Evolutionary conservation across 1,140 invertebrate genomes (phyloP).

Genomic region (Dolichoris vasculosae): DNA sequence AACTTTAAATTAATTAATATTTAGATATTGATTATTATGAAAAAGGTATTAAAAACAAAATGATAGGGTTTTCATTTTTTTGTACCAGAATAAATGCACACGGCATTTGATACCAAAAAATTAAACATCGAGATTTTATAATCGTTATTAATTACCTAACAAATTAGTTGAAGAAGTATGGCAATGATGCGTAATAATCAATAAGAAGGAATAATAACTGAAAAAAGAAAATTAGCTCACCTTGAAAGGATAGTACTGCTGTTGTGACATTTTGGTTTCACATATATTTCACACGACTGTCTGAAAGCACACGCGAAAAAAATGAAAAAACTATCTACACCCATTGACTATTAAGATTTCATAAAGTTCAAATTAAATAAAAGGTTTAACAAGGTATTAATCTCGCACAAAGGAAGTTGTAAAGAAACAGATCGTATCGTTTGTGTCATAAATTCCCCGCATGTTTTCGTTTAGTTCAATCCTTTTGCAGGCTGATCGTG

Average conservation of each 20-base stretch:
- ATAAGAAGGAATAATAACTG: conserved; percentile 48
- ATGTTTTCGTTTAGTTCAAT: neutral
- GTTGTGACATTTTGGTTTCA: conserved; percentile 62
- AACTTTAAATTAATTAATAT: too few species aligned
- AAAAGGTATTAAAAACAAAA: too few species aligned
- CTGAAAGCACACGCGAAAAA: conserved; percentile 21
- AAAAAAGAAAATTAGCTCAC: conserved; percentile 55
- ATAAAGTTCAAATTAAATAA: neutral
- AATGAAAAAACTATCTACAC: conserved; percentile 7
- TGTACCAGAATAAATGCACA: too few species aligned
- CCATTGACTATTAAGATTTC: too few species aligned
- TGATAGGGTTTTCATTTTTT: too few species aligned
- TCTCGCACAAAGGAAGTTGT: neutral
- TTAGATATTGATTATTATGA: too few species aligned
- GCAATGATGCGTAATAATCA: conserved; percentile 15
- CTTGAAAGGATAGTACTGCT: conserved; percentile 69
- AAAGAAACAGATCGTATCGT: neutral
- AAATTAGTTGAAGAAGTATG: conserved; percentile 15
- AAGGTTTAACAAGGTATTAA: neutral
- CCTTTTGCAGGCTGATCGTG: neutral
- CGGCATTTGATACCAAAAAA: neutral
- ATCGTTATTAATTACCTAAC: neutral
- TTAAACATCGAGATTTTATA: neutral
- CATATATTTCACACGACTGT: neutral
- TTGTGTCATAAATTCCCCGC: neutral